Percentiles rank a stretch among this genome's conserved stretches.
Evolutionary conservation across 2,797 vertebrate species (phyloP).

Genomic region (Etheostoma nigrum): DNA sequence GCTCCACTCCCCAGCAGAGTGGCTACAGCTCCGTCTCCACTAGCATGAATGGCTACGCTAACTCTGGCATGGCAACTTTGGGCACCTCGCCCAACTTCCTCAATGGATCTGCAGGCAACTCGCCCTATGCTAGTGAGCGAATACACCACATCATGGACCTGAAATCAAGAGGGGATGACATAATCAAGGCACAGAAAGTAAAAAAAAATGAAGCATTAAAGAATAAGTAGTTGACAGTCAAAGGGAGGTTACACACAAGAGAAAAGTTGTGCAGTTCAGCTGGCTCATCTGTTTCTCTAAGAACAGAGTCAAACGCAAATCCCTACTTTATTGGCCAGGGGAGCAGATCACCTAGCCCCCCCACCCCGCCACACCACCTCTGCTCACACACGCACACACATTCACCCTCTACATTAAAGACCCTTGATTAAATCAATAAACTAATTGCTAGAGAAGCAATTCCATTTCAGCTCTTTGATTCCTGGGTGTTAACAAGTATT

Average conservation of each 20-base stretch:
- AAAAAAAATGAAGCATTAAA: constrained; percentile 29
- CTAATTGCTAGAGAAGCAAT: constrained; percentile 97
- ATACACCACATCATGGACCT: constrained; percentile 44
- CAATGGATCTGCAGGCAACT: constrained; percentile 98
- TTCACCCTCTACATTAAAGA: constrained; percentile 96
- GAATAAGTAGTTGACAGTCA: constrained; percentile 11
- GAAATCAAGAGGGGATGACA: background rate
- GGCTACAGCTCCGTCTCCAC: constrained; percentile 97
- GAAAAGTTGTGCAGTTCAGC: constrained; percentile 71
- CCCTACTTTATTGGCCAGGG: constrained; percentile 78
- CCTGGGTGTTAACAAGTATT: constrained; percentile 89
- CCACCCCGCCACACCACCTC: constrained; percentile 85
- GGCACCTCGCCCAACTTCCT: constrained; percentile 97
- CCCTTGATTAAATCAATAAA: constrained; percentile 99
- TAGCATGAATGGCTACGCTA: constrained; percentile 97
- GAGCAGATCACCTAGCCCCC: constrained; percentile 78
- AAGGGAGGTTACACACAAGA: constrained; percentile 31
- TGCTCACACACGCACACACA: constrained; percentile 83
- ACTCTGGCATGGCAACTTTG: constrained; percentile 96
- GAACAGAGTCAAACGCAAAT: constrained; percentile 81
- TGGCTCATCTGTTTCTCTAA: constrained; percentile 84
- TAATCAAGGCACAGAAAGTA: background rate
- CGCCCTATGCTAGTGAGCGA: constrained; percentile 97
- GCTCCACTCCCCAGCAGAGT: constrained; percentile 96
- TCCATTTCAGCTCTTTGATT: constrained; percentile 94